phyloP scores from a whole-genome alignment of 37 sponge, comb jelly and placozoan genomes.

The Tethya wilhelma region DNA sequence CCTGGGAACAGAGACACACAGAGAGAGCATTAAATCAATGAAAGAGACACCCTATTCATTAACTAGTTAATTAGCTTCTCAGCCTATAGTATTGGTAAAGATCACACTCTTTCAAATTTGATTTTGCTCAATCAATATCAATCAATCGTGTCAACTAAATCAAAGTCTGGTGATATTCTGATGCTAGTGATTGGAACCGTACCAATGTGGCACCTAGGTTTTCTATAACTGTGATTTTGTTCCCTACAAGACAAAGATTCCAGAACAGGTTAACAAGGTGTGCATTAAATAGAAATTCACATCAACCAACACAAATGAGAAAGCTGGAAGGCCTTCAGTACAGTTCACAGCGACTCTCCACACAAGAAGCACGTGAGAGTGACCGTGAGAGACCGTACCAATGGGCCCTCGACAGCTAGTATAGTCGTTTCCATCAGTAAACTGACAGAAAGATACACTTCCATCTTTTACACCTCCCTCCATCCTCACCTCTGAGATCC shows the following conservation, averaged over 20 bases:
- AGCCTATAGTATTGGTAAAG: background rate
- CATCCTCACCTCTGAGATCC: conserved; percentile 78
- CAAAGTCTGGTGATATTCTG: too few species aligned
- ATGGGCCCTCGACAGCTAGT: conserved; percentile 50
- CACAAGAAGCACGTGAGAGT: conserved; percentile 32
- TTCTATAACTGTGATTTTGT: conserved; percentile 97
- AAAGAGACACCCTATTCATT: background rate
- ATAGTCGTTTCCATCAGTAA: too few species aligned
- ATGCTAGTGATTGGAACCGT: too few species aligned
- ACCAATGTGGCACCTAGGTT: conserved; percentile 97
- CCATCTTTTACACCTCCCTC: background rate
- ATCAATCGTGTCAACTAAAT: too few species aligned
- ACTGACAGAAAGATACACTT: background rate
- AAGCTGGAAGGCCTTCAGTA: conserved; percentile 47
- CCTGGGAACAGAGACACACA: conserved; percentile 23
- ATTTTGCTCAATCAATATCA: too few species aligned
- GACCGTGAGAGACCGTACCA: background rate
- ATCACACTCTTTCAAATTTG: background rate
- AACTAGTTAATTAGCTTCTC: background rate
- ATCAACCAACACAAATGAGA: background rate
- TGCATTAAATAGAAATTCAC: background rate
- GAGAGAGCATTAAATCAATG: background rate
- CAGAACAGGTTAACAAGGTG: conserved; percentile 10
- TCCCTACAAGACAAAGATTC: conserved; percentile 63
- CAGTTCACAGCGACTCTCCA: conserved; percentile 39